Percentiles rank a stretch among this genome's conserved stretches.
These are phyloP conservation scores for Lontra canadensis DNA, from an alignment of 2,113 vertebrate species.

Conservation along the genomic window DNA sequence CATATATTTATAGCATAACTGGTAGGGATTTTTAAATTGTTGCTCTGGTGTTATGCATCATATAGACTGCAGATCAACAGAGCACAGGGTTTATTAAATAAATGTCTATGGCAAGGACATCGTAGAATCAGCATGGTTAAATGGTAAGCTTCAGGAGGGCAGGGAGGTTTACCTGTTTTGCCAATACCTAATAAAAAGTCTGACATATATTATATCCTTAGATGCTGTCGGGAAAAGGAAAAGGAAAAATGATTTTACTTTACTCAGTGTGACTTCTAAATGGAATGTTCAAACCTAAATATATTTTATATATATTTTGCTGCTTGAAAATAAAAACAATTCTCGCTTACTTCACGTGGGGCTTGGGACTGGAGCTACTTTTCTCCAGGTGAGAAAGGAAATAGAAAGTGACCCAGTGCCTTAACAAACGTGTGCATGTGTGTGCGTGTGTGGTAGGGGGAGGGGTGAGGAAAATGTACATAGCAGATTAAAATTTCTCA, in stretches of 20 bases:
- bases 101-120: not conserved
- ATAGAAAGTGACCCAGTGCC: not conserved
- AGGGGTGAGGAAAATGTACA: not conserved
- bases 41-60: not conserved
- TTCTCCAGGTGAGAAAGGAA: not conserved
- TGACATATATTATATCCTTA: not conserved
- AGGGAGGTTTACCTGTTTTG: not conserved
- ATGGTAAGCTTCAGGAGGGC: not conserved
- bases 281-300: not conserved
- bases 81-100: conserved; percentile 13
- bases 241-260: not conserved
- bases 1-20: not conserved
- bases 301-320: not conserved
- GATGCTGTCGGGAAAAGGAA: not conserved
- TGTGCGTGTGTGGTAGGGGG: too few species aligned
- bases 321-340: conserved; percentile 47
- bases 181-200: not conserved
- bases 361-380: not conserved
- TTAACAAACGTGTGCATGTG: not conserved
- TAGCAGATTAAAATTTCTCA: not conserved
- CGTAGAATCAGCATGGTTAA: not conserved
- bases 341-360: not conserved
- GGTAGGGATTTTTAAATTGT: not conserved
- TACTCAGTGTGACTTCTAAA: not conserved
- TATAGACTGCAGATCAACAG: not conserved